phyloP scores from a whole-genome alignment of 1,140 invertebrate species.

The Triops longicaudatus region DNA sequence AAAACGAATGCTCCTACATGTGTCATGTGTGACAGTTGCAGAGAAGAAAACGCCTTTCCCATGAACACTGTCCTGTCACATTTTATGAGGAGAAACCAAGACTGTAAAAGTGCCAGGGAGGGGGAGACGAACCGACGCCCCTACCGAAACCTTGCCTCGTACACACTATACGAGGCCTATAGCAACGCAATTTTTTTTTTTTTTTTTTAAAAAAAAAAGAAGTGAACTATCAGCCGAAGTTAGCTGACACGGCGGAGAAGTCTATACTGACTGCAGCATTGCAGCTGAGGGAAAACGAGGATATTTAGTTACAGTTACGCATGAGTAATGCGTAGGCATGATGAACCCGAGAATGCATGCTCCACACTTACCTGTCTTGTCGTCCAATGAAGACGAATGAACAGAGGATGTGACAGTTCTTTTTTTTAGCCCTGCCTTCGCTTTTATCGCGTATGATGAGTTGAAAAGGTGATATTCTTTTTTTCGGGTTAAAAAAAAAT shows the following conservation, averaged over 20 bases:
- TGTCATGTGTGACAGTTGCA: background rate
- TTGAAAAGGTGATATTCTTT: background rate
- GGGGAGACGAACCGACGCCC: background rate
- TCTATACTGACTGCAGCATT: background rate
- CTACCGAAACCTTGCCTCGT: too few relatives aligned
- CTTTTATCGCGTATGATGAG: background rate
- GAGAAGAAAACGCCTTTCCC: background rate
- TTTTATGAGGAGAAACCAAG: background rate
- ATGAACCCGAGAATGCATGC: background rate
- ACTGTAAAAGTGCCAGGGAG: background rate
- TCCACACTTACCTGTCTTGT: conserved; percentile 6
- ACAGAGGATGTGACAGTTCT: background rate
- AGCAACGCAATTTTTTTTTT: background rate
- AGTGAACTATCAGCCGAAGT: background rate
- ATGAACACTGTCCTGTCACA: conserved; percentile 6
- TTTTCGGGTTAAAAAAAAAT: background rate
- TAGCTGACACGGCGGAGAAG: background rate
- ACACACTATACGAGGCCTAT: background rate
- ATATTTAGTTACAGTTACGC: conserved; percentile 5
- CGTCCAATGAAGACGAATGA: conserved; percentile 1
- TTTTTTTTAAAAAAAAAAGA: background rate
- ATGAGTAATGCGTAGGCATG: background rate
- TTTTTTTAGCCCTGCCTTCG: background rate
- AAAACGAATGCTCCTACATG: conserved; percentile 8
- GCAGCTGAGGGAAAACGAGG: background rate